A percentile compares a stretch with the other conserved stretches of the same genome.
Conservation (phyloP, 2,888 invertebrate genomes). For the Anoncus sp. region DNA sequence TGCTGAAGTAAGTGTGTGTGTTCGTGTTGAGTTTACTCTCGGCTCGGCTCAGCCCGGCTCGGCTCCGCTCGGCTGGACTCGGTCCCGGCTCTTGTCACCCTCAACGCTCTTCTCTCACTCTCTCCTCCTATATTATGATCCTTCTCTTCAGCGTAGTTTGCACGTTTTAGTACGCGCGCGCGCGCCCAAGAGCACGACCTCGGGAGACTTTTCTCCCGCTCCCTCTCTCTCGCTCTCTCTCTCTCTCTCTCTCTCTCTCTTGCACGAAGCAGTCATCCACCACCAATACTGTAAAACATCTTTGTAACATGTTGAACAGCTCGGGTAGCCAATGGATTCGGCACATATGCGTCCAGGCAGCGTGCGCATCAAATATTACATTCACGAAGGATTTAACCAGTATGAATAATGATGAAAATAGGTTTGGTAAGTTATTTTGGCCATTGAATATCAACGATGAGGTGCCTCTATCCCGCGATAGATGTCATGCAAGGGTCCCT, state of each 20-base stretch:
- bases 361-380: conserved; percentile 2
- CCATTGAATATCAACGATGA: too few species aligned
- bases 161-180: conserved; percentile 26
- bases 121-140: conserved; percentile 10
- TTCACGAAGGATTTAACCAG: neutral
- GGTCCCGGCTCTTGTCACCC: conserved; percentile 57
- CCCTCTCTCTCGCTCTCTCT: conserved; percentile 24
- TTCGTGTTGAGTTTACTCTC: conserved; percentile 65
- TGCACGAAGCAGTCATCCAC: neutral
- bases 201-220: conserved; percentile 25
- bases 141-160: conserved; percentile 25
- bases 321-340: neutral
- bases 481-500: too few species aligned
- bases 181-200: conserved; percentile 27
- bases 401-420: conserved; percentile 8
- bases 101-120: conserved; percentile 22
- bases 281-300: neutral
- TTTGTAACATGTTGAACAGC: conserved; percentile 21
- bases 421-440: neutral
- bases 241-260: neutral
- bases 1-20: conserved; percentile 36
- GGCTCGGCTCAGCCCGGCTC: conserved; percentile 74
- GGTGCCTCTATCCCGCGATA: too few species aligned
- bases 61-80: conserved; percentile 67
- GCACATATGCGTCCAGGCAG: conserved; percentile 12